These are phyloP conservation scores for Cyrtonyx montezumae DNA, from an alignment of 2,113 vertebrate species.

Conservation along the genomic window DNA sequence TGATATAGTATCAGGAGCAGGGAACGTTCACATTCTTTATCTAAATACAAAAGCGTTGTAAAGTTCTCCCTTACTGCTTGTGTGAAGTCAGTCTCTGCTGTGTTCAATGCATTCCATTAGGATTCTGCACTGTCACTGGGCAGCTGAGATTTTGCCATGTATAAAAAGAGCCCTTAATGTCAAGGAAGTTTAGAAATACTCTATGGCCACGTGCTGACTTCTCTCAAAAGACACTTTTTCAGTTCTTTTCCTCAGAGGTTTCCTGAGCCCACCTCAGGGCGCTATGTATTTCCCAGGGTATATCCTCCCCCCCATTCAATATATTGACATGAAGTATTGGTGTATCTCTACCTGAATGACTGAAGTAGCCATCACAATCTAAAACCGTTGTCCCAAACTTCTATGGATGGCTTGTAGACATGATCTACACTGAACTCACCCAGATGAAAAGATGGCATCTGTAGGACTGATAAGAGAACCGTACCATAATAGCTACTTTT, in stretches of 20 bases:
- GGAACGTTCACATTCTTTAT: background rate
- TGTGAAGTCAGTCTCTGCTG: background rate
- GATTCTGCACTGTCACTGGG: background rate
- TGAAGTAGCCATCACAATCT: background rate
- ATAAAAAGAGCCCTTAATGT: background rate
- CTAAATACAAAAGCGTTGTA: background rate
- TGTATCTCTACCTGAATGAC: background rate
- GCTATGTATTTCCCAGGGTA: background rate
- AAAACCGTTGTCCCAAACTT: background rate
- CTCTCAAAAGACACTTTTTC: background rate
- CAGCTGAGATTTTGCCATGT: accelerated
- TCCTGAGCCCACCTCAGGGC: background rate
- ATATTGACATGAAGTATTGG: accelerated
- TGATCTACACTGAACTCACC: background rate
- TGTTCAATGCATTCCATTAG: background rate
- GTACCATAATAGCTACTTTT: background rate
- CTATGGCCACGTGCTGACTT: background rate
- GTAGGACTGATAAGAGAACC: background rate
- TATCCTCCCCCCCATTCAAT: background rate
- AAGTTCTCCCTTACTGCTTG: background rate
- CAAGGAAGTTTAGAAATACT: background rate
- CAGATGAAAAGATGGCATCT: background rate
- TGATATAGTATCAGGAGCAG: background rate
- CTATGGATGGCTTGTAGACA: background rate
- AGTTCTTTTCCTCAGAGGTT: background rate